Base-by-base conservation (phyloP, 2,797 vertebrate genomes). In the Pseudopleuronectes americanus region DNA sequence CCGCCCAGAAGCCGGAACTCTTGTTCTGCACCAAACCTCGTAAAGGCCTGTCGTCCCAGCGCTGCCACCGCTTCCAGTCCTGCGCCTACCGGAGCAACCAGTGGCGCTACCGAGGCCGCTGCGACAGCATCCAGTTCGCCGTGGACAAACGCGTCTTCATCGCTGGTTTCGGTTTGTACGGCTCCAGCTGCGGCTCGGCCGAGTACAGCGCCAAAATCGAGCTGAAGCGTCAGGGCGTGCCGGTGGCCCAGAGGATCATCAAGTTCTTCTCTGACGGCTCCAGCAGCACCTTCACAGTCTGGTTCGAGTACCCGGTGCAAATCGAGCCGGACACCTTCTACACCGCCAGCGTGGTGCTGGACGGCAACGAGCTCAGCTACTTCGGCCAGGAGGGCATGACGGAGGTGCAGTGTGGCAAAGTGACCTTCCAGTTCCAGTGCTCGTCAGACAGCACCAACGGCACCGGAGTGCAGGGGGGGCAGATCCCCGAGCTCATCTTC, bases 351-450 rank as follows among this genome's bases (percentile, higher is more conserved):
- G 98, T 97, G 73, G 95, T 99, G 57, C 93, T 99, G 86, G 98
- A 99, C 23, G 98, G 98, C 31, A 98, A 97, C 0, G 98, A 99
- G 92, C 95, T 99, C 68, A 99, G 98, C 91, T 99, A 99, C 87
- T 99, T 99, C 2, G 97, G 98, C 38, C 98, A 99, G 79, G 98
- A 99, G 84, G 97, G 98, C 71, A 97, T 99, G 97, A 99, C 98
- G 0, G 98, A 99, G 90, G 98, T 99, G 49, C 97, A 99, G 89
- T 97, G 97, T 38, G 98, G 98, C 22, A 97, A 96, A 83, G 98
- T 99, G 72, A 99, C 98, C 83, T 98, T 99, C 84, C 98, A 99
- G 91, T 99, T 99, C 84, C 98, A 99, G 93, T 99, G 98, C 83
- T 99, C 98, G 16, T 99, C 98, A 0, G 98, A 99, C 89, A 99